Conservation (phyloP, 1,140 invertebrate species). For the Notospermus geniculatus region DNA sequence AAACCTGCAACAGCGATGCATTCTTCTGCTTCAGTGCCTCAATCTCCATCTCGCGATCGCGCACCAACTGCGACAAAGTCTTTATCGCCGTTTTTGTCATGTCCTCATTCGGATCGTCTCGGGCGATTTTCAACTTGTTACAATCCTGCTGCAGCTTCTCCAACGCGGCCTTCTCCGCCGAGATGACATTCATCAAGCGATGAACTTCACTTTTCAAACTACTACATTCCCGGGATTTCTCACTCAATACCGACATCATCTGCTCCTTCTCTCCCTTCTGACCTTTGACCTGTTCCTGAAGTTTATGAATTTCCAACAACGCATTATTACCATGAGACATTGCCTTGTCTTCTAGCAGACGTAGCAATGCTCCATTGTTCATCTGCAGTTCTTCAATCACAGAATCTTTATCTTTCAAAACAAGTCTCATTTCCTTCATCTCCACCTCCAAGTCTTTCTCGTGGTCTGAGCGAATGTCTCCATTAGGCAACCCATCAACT, state of each 20-base stretch:
- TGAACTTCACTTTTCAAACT: constrained; percentile 55
- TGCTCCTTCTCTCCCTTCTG: constrained; percentile 52
- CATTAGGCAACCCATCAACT: not conserved
- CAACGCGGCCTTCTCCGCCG: constrained; percentile 51
- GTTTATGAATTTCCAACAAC: constrained; percentile 37
- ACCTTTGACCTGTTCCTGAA: constrained; percentile 43
- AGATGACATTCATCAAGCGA: constrained; percentile 51
- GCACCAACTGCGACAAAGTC: constrained; percentile 55
- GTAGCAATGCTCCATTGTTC: constrained; percentile 42
- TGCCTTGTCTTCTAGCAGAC: constrained; percentile 47
- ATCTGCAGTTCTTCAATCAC: constrained; percentile 42
- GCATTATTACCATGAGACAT: constrained; percentile 32
- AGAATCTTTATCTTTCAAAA: constrained; percentile 40
- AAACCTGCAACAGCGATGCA: constrained; percentile 49
- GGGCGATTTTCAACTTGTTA: constrained; percentile 31
- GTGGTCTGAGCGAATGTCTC: not conserved
- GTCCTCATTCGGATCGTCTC: constrained; percentile 34
- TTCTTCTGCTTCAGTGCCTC: constrained; percentile 57
- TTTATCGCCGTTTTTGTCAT: constrained; percentile 55
- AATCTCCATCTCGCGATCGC: constrained; percentile 58
- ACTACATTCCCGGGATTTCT: constrained; percentile 56
- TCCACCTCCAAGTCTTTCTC: constrained; percentile 13
- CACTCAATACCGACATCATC: constrained; percentile 55
- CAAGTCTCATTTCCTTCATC: constrained; percentile 29
- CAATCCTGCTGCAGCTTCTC: constrained; percentile 54